Conservation (phyloP, 2,113 vertebrate species). For the Nannobrachium achirus region DNA sequence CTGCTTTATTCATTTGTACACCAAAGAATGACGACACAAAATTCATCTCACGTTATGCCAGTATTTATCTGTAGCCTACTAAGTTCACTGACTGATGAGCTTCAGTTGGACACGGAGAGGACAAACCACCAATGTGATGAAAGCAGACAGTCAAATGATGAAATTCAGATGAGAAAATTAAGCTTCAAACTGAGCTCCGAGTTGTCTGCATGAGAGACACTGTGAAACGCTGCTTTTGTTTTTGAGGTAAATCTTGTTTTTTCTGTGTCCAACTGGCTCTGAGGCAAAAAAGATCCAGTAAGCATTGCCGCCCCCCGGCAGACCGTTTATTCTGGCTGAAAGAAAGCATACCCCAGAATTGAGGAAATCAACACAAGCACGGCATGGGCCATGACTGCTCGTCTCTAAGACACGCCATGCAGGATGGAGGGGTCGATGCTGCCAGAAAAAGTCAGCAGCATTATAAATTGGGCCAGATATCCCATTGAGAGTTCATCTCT, state of each 20-base stretch:
- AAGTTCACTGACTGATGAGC: constrained; percentile 4
- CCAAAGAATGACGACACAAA: not conserved
- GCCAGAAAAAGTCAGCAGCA: constrained; percentile 38
- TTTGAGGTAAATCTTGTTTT: constrained; percentile 42
- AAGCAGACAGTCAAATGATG: not conserved
- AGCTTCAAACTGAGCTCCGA: constrained; percentile 24
- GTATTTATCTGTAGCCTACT: constrained; percentile 3
- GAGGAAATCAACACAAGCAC: constrained; percentile 64
- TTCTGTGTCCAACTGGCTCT: constrained; percentile 54
- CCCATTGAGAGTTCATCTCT: constrained; percentile 31
- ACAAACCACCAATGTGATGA: not conserved
- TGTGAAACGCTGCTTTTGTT: constrained; percentile 43
- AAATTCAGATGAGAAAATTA: not conserved
- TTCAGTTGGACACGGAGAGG: not conserved
- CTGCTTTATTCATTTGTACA: not conserved
- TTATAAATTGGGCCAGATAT: constrained; percentile 51
- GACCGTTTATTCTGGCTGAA: constrained; percentile 71
- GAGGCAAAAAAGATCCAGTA: constrained; percentile 44
- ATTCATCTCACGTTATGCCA: not conserved
- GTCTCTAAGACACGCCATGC: constrained; percentile 40
- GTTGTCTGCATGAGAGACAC: constrained; percentile 32
- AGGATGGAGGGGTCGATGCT: constrained; percentile 16
- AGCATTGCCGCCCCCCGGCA: constrained; percentile 41
- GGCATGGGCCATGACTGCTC: constrained; percentile 30
- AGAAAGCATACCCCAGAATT: constrained; percentile 62